These are phyloP conservation scores for Amblyjoppa fuscipennis DNA, from an alignment of 2,888 invertebrate genomes.

Conservation along the genomic window DNA sequence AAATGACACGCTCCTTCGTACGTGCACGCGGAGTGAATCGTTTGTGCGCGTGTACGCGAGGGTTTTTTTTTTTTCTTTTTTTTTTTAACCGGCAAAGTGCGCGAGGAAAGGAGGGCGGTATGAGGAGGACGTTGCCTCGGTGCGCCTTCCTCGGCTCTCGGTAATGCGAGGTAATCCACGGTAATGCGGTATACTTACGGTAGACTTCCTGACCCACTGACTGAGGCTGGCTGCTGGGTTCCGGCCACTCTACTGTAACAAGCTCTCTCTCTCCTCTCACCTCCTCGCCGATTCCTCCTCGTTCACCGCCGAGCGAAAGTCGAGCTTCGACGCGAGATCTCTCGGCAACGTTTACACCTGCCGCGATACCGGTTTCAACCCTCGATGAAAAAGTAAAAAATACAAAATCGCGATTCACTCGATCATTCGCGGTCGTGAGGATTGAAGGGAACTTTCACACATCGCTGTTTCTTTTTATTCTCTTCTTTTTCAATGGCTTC, in stretches of 20 bases:
- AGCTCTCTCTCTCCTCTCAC: slow-evolving; percentile 42
- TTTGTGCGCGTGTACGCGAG: neutral
- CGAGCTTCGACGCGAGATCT: slow-evolving; percentile 22
- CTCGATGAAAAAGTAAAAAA: neutral
- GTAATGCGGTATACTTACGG: slow-evolving; percentile 66
- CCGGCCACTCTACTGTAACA: slow-evolving; percentile 56
- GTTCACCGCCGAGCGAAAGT: slow-evolving; percentile 11
- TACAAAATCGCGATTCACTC: neutral
- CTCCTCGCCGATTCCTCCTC: slow-evolving; percentile 22
- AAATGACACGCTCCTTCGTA: slow-evolving; percentile 9
- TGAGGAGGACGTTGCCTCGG: slow-evolving; percentile 37
- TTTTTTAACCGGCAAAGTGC: slow-evolving; percentile 2
- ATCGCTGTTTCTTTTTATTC: too few relatives aligned
- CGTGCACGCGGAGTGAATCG: neutral
- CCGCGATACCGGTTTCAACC: slow-evolving; percentile 18
- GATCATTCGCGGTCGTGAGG: neutral
- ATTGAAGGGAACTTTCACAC: slow-evolving; percentile 3
- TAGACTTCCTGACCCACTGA: slow-evolving; percentile 67
- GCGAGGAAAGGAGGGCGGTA: slow-evolving; percentile 45
- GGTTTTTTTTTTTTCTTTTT: neutral
- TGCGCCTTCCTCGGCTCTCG: slow-evolving; percentile 35
- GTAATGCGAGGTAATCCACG: slow-evolving; percentile 67
- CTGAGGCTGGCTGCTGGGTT: slow-evolving; percentile 53
- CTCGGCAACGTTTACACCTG: neutral
- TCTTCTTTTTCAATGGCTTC: neutral